Evolutionary conservation across 2,797 vertebrate species (phyloP).

Genomic region (Aphelocoma californica): DNA sequence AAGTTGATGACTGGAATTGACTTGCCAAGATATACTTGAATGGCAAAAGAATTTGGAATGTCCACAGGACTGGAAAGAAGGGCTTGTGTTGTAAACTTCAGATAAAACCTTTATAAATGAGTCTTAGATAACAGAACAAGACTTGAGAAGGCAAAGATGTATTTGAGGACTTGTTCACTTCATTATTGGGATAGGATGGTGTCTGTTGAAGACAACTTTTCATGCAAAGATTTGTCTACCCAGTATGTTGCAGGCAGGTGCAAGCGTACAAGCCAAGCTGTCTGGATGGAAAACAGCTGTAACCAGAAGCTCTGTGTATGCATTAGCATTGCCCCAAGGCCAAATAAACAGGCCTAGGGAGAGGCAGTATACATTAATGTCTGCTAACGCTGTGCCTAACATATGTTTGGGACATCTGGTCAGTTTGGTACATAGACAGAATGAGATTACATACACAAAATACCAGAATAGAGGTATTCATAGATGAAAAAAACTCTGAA

Average conservation of each 20-base stretch:
- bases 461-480: neutral
- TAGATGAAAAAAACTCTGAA: neutral
- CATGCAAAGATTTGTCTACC: neutral
- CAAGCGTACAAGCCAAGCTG: neutral
- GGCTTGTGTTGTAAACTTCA: neutral
- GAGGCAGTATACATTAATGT: neutral
- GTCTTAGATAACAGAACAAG: neutral
- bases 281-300: conserved; percentile 43
- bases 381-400: neutral
- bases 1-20: neutral
- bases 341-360: conserved; percentile 11
- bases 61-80: neutral
- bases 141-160: neutral
- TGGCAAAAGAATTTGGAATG: neutral
- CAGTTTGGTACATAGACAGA: neutral
- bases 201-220: neutral
- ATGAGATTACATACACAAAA: neutral
- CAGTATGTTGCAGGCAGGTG: conserved; percentile 22
- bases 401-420: conserved; percentile 36
- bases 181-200: neutral
- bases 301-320: conserved; percentile 32
- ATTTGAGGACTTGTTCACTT: neutral
- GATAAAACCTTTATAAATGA: neutral
- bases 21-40: neutral
- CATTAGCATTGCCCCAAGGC: conserved; percentile 20